Evolutionary conservation across 2,888 invertebrate genomes (phyloP).

Genomic region (Lithophane socia): DNA sequence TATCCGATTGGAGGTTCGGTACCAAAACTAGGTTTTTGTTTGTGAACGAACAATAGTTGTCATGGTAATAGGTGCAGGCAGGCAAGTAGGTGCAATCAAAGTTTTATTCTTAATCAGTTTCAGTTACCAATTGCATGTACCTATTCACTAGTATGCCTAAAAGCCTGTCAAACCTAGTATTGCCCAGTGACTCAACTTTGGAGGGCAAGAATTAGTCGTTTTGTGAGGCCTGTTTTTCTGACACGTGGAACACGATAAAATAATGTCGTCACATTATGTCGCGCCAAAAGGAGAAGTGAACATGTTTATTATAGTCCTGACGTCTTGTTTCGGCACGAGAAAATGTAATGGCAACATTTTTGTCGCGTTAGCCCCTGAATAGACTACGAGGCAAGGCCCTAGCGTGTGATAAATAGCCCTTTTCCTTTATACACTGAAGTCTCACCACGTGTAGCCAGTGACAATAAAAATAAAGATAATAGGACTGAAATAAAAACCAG

Average conservation of each 20-base stretch:
- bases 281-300: neutral
- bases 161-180: neutral
- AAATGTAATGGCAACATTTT: neutral
- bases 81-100: neutral
- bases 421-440: constrained; percentile 16
- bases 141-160: neutral
- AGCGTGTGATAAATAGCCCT: neutral
- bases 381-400: neutral
- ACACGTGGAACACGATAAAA: neutral
- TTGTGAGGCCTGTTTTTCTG: neutral
- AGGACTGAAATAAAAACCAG: constrained; percentile 14
- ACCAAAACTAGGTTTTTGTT: neutral
- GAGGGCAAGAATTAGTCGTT: neutral
- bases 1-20: no score
- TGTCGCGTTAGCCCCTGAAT: neutral
- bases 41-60: neutral
- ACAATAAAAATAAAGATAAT: constrained; percentile 28
- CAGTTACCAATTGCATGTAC: neutral
- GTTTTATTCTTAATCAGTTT: neutral
- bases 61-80: neutral
- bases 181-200: neutral
- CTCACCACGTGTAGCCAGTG: constrained; percentile 9
- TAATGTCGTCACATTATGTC: neutral
- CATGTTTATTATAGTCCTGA: neutral
- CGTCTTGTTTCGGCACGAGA: neutral